Conservation (phyloP, 2,888 invertebrate genomes). For the Apodemia hepburni region DNA sequence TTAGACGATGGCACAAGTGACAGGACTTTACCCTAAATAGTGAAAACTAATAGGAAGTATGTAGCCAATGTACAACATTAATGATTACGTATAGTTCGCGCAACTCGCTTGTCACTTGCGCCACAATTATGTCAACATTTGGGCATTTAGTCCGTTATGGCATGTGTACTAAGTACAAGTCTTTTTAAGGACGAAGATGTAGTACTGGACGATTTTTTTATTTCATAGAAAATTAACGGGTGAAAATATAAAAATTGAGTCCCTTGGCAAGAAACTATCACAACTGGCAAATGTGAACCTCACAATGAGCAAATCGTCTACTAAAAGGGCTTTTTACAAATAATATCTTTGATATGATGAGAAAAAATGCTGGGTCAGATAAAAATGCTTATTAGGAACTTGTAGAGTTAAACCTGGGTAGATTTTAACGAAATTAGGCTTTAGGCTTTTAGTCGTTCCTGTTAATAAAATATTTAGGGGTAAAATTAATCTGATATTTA, state of each 20-base stretch:
- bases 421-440: neutral
- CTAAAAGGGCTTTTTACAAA: neutral
- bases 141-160: constrained; percentile 46
- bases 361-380: constrained; percentile 3
- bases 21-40: constrained; percentile 35
- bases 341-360: neutral
- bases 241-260: constrained; percentile 40
- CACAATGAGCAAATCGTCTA: constrained; percentile 37
- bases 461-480: neutral
- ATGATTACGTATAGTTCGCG: constrained; percentile 22
- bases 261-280: constrained; percentile 75
- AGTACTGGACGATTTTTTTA: constrained; percentile 70
- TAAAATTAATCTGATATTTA: neutral
- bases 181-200: constrained; percentile 78
- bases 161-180: constrained; percentile 73
- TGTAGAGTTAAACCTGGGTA: neutral
- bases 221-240: constrained; percentile 47
- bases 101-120: constrained; percentile 44
- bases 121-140: constrained; percentile 38
- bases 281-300: constrained; percentile 47
- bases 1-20: constrained; percentile 48
- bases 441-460: neutral
- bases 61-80: constrained; percentile 26
- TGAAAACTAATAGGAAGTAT: constrained; percentile 16
- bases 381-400: constrained; percentile 24